A percentile compares a stretch with the other conserved stretches of the same genome.
Conservation (phyloP, 2,888 invertebrate genomes). For the Lasioglossum villosulum region DNA sequence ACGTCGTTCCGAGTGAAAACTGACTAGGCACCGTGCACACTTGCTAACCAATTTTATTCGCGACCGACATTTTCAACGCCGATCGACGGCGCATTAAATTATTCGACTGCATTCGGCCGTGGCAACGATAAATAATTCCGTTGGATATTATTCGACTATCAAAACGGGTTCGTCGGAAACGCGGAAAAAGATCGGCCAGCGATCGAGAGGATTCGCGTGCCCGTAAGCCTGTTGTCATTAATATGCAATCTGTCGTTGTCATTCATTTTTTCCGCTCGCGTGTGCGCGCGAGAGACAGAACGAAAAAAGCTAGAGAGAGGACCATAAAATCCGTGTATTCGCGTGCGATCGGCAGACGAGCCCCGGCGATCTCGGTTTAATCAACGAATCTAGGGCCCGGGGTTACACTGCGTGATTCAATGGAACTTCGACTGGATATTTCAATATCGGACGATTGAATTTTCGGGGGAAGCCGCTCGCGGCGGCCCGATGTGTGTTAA, state of each 20-base stretch:
- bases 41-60: not conserved
- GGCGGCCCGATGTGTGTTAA: constrained; percentile 15
- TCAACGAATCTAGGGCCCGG: constrained; percentile 35
- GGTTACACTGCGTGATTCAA: constrained; percentile 38
- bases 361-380: constrained; percentile 25
- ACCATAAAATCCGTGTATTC: not conserved
- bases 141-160: not conserved
- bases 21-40: not conserved
- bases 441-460: constrained; percentile 52
- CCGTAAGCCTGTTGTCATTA: not conserved
- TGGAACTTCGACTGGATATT: constrained; percentile 44
- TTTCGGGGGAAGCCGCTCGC: not conserved
- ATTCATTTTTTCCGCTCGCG: not conserved
- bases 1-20: not conserved
- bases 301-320: not conserved
- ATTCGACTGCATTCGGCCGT: not conserved
- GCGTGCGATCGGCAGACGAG: not conserved
- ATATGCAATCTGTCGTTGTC: constrained; percentile 8
- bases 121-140: constrained; percentile 1
- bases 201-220: not conserved
- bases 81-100: not conserved
- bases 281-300: not conserved
- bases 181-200: not conserved
- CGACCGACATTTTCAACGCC: not conserved
- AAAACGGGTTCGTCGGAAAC: not conserved